These are phyloP conservation scores for Lonchura striata DNA, from an alignment of 2,113 vertebrate species.

Conservation along the genomic window DNA sequence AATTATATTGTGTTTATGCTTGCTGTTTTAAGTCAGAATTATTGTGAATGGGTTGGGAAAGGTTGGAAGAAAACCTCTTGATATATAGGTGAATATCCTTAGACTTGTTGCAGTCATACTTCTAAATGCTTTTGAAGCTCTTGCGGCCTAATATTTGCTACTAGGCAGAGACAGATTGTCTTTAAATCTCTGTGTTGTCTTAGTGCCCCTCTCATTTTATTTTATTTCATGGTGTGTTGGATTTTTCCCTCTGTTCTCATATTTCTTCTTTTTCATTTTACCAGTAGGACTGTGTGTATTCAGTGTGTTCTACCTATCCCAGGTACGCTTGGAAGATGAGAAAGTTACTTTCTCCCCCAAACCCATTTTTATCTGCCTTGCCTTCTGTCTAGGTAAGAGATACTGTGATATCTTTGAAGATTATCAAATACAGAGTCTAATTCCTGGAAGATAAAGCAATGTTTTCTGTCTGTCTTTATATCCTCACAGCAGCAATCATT, in stretches of 20 bases:
- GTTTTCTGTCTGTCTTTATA: neutral
- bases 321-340: neutral
- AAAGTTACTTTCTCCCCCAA: neutral
- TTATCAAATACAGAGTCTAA: neutral
- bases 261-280: neutral
- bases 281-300: neutral
- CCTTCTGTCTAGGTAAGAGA: neutral
- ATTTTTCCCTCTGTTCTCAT: neutral
- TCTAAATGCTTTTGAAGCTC: neutral
- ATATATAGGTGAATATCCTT: neutral
- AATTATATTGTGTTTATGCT: fast-evolving
- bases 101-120: neutral
- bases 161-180: neutral
- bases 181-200: neutral
- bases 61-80: neutral
- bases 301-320: neutral
- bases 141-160: neutral
- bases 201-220: neutral
- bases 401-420: neutral
- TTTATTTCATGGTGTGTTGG: neutral
- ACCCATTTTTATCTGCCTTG: neutral
- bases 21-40: neutral
- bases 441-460: neutral
- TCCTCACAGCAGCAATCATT: neutral
- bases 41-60: neutral